Conservation (phyloP, 2,797 vertebrate species). For the Tachyglossus aculeatus region DNA sequence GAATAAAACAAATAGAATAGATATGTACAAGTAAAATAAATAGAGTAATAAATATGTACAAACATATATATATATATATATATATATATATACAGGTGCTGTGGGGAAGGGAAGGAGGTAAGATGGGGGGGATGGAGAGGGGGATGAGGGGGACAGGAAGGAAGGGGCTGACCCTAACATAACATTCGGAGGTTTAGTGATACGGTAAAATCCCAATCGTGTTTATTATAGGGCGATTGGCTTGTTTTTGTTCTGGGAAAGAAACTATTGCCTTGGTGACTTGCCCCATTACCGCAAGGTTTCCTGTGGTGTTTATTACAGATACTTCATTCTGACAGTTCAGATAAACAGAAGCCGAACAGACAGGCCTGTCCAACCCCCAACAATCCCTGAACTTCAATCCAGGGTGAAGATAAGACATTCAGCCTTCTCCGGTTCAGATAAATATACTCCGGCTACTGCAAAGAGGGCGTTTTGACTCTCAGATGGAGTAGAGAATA, state of each 20-base stretch:
- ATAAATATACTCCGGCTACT: constrained; percentile 63
- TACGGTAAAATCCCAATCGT: constrained; percentile 29
- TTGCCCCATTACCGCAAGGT: constrained; percentile 58
- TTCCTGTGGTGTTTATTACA: constrained; percentile 72
- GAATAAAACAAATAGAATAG: too few species aligned
- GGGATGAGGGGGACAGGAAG: too few species aligned
- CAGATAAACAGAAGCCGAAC: constrained; percentile 75
- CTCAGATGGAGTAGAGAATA: too few species aligned
- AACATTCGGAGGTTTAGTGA: neutral
- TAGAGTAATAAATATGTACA: too few species aligned
- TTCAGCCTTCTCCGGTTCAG: constrained; percentile 58
- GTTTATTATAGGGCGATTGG: constrained; percentile 45
- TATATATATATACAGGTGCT: too few species aligned
- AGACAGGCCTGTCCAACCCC: constrained; percentile 59
- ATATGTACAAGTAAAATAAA: too few species aligned
- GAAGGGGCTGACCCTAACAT: too few species aligned
- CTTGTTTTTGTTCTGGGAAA: constrained; percentile 45
- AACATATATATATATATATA: too few species aligned
- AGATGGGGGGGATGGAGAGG: too few species aligned
- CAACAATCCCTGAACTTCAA: constrained; percentile 72
- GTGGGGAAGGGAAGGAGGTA: too few species aligned
- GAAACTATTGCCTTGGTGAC: constrained; percentile 50
- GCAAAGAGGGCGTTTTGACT: constrained; percentile 57
- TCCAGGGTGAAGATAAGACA: constrained; percentile 73
- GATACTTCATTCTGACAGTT: constrained; percentile 71